These are phyloP conservation scores for Diploptera punctata DNA, from an alignment of 2,888 invertebrate species.

Conservation along the genomic window DNA sequence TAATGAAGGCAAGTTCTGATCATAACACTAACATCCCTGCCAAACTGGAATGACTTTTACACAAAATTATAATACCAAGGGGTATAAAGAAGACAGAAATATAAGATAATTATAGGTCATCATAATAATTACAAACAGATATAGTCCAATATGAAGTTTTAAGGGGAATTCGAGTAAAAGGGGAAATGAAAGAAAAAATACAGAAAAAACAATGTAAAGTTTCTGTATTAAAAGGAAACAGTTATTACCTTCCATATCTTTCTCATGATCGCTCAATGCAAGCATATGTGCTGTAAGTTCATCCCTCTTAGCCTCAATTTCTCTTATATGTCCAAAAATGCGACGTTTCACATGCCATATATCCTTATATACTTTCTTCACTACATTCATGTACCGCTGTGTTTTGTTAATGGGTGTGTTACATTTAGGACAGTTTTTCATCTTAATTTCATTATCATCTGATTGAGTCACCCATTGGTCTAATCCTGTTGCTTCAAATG, in stretches of 20 bases:
- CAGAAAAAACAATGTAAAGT: too few relatives aligned
- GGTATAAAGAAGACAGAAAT: too few relatives aligned
- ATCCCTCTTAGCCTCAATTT: conserved; percentile 17
- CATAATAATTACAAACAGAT: too few relatives aligned
- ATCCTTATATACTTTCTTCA: conserved; percentile 54
- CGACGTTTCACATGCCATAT: conserved; percentile 51
- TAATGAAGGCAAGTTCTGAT: too few relatives aligned
- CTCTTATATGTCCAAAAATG: conserved; percentile 44
- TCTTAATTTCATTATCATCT: conserved; percentile 47
- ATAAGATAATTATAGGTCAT: too few relatives aligned
- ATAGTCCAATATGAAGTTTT: too few relatives aligned
- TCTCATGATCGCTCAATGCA: background rate
- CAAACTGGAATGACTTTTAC: too few relatives aligned
- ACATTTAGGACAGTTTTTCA: conserved; percentile 64
- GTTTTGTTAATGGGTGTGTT: conserved; percentile 64
- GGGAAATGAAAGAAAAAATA: too few relatives aligned
- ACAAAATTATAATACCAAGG: too few relatives aligned
- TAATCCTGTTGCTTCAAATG: conserved; percentile 58
- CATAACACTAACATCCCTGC: too few relatives aligned
- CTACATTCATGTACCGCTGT: conserved; percentile 61
- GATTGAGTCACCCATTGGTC: conserved; percentile 51
- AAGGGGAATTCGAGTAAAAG: too few relatives aligned
- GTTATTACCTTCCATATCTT: background rate
- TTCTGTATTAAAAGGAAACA: too few relatives aligned
- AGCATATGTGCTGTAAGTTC: background rate